Base-by-base conservation (phyloP, 1,140 invertebrate genomes). In the Idris sp. region DNA sequence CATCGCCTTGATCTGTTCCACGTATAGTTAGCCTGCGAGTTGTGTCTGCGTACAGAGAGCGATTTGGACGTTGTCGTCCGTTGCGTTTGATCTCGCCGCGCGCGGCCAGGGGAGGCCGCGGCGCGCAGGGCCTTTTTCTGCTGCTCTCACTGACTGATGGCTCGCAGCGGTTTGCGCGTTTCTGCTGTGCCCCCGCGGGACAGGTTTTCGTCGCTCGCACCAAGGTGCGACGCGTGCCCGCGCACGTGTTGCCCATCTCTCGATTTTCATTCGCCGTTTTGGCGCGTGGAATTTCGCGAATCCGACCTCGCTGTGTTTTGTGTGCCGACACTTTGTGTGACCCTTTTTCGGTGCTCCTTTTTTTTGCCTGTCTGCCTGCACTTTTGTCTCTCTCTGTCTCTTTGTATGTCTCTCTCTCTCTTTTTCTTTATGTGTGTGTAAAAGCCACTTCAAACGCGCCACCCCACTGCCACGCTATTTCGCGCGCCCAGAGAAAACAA, bases 51-150 rank as follows among this genome's bases (percentile, higher is more conserved):
- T 72, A 72, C 77, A 74, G 68, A 77, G 74, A 76, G 76, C 19
- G 2, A 6, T 65, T 78, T 78, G 76, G 80, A 68, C 68, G 74
- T 78, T 67, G 73, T 48, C 54, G 54, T 69, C 61, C 67, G 35
- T 28, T 61, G 69, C 75, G 81, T 83, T 83, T 83, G 82, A 83
- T 83, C 82, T 83, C 62, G 82, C 81, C 81, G 82, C 81, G n/a
- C n/a, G n/a, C n/a, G n/a, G n/a, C n/a, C n/a, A n/a, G n/a, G n/a
- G n/a, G n/a, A n/a, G n/a, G n/a, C n/a, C n/a, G n/a, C n/a, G n/a
- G n/a, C n/a, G 80, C 80, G 79, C 79, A 81, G 80, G 81, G 78
- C 76, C 82, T 83, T 83, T 83, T 83, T 82, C 79, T 80, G 80
- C 78, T 43, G 30, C 56, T 54, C 73, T 64, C 74, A 44, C 30